phyloP scores from a whole-genome alignment of 37 sponge, comb jelly and placozoan genomes.

The Corticium candelabrum region DNA sequence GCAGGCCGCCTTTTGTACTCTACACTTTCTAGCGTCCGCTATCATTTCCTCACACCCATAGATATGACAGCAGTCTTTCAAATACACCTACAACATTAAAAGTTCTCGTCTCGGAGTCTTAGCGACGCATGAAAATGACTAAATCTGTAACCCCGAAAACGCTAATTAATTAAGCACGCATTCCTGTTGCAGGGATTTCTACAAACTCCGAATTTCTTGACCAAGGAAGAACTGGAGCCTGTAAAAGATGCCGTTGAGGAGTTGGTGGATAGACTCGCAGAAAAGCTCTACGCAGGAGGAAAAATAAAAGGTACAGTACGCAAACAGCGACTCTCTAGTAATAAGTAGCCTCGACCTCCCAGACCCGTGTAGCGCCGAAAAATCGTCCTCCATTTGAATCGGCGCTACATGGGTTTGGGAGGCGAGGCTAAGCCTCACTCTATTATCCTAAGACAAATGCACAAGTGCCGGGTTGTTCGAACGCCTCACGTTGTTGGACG shows the following conservation, averaged over 20 bases:
- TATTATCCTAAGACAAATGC: conserved; percentile 24
- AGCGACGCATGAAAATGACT: neutral
- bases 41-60: too few species aligned
- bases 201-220: conserved; percentile 50
- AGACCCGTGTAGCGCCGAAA: too few species aligned
- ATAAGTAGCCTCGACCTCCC: too few species aligned
- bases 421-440: too few species aligned
- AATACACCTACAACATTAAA: too few species aligned
- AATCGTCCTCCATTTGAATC: too few species aligned
- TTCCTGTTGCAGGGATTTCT: conserved; percentile 43
- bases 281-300: conserved; percentile 50
- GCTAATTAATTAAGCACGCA: neutral
- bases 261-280: conserved; percentile 44
- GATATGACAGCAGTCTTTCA: too few species aligned
- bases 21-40: too few species aligned
- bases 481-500: conserved; percentile 52
- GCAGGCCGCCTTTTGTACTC: too few species aligned
- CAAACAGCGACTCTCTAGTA: neutral
- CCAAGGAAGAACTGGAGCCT: conserved; percentile 51
- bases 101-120: too few species aligned
- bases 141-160: neutral
- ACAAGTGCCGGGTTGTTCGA: conserved; percentile 59
- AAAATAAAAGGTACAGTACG: conserved; percentile 27
- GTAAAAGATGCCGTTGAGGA: conserved; percentile 45
- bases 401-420: too few species aligned